Percentiles rank a stretch among this genome's conserved stretches.
phyloP scores from a whole-genome alignment of 2,888 invertebrate species.

The Agriotes lineatus region DNA sequence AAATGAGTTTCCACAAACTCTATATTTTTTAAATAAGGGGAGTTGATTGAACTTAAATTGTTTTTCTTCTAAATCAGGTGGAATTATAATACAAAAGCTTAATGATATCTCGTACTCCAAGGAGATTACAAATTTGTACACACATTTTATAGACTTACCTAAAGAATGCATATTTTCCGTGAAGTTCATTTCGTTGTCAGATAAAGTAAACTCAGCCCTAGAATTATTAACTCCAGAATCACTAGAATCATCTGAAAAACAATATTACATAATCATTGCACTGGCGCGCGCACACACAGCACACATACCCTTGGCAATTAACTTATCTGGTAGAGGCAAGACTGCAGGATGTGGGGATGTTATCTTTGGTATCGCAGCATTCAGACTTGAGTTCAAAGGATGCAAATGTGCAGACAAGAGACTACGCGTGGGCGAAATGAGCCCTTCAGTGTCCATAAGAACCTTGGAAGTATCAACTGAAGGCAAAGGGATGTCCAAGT shows the following conservation, averaged over 20 bases:
- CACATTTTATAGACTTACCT: no score
- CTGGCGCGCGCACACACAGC: no score
- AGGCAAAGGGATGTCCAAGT: constrained; percentile 61
- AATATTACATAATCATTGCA: neutral
- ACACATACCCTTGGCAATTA: constrained; percentile 59
- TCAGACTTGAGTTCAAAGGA: constrained; percentile 46
- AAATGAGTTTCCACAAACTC: no score
- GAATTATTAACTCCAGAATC: constrained; percentile 59
- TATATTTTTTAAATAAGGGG: no score
- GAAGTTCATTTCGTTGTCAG: constrained; percentile 11
- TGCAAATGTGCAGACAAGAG: constrained; percentile 55
- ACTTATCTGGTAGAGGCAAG: constrained; percentile 64
- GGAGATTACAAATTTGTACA: no score
- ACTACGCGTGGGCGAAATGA: constrained; percentile 62
- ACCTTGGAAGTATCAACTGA: constrained; percentile 59
- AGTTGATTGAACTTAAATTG: no score
- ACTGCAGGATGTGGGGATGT: constrained; percentile 62
- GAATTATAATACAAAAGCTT: no score
- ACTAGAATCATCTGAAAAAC: constrained; percentile 56
- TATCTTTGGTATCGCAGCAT: constrained; percentile 48
- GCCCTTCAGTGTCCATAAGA: constrained; percentile 56
- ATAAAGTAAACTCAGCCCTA: constrained; percentile 33
- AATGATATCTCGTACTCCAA: no score
- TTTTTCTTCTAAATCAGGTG: no score
- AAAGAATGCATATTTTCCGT: constrained; percentile 16